Base-by-base conservation (phyloP, 2,888 invertebrate species). In the Salpingus planirostris region DNA sequence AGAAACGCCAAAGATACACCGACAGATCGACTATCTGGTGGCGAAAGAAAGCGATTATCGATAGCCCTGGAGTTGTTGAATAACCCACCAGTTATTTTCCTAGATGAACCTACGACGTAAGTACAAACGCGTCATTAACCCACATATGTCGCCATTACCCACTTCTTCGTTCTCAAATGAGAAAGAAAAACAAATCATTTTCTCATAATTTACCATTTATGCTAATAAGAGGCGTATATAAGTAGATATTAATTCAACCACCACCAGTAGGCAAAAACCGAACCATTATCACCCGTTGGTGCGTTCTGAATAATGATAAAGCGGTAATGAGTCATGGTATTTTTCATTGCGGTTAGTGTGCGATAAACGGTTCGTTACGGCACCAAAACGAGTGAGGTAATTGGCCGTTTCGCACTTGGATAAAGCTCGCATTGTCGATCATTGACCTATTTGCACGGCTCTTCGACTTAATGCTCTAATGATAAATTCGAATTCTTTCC, bases 91-190 rank as follows among this genome's bases (percentile, higher is more conserved):
- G 81, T 95, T 4, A 77, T 96, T 61, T 95, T 95, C 62, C 72
- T 96, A 37, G 95, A 96, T 62, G 95, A 96, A 59, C 95, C 95
- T 1, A 96, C 96, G 2, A 92, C 93, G 93, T 95, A 69, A 77
- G 76, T 63, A 11, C 29, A 27, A 21, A 13, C 11, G n/a, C 12
- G 15, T n/a, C 15, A 12, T 24, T 31, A 5, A 23, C 5, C 10
- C 5, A 23, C 18, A 8, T 18, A 18, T 5, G 18, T 6, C 5
- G 18, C 18, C 8, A 18, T 18, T 18, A n/a, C n/a, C n/a, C n/a
- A n/a, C n/a, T n/a, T 7, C 18, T 18, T 7, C 18, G 8, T 18
- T 18, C 18, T 7, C 8, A 6, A 18, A 7, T 7, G 18, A 18
- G 5, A 5, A 23, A 23, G 5, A 5, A 11, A 11, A 23, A 11